Evolutionary conservation across 2,113 vertebrate species (phyloP), one percentile per base, ranked within the genome.

Genomic region (Macaca mulatta): DNA sequence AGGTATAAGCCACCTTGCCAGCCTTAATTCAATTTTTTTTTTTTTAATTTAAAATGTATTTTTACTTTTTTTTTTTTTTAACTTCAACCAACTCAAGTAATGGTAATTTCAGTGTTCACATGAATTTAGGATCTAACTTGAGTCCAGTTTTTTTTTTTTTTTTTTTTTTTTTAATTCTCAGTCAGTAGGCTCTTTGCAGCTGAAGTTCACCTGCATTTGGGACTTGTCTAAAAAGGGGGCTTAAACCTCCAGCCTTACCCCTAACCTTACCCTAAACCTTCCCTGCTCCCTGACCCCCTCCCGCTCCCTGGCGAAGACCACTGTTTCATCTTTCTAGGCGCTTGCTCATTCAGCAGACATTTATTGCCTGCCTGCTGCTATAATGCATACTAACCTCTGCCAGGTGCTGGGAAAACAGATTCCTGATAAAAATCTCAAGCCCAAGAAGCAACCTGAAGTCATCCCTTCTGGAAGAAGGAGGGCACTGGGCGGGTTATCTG

Each of bases 361-460:
- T 45, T 64, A 25, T 16, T 83, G 67, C 64, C 59, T 45, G 52
- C 35, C 1, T 23, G 17, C 72, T 90, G 61, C 80, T 64, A 75
- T 40, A 40, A 25, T 81, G 0, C 12, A 0, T 87, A 72, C 77
- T 55, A 64, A 40, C 96, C 75, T 87, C 48, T 79, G 38, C 88
- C 94, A 93, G 89, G 94, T 93, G 59, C 93, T 69, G 38, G 55
- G 85, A 27, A 84, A 83, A 85, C 27, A 57, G 64, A 75, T 89
- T 83, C 75, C 50, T 69, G 88, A 69, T 88, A 61, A 35, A 64
- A 69, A 61, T 82, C 72, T 97, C 52, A 43, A 32, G 38, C 90
- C 67, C 80, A 52, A 38, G 90, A 88, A 93, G 52, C 83, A 32
- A 13, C 14, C 0, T 32, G 79, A 70, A 48, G 4, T 3, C 27